Evolutionary conservation across 2,113 vertebrate species (phyloP), one percentile per base, ranked within the genome.

Genomic region (Oxyruncus cristatus): DNA sequence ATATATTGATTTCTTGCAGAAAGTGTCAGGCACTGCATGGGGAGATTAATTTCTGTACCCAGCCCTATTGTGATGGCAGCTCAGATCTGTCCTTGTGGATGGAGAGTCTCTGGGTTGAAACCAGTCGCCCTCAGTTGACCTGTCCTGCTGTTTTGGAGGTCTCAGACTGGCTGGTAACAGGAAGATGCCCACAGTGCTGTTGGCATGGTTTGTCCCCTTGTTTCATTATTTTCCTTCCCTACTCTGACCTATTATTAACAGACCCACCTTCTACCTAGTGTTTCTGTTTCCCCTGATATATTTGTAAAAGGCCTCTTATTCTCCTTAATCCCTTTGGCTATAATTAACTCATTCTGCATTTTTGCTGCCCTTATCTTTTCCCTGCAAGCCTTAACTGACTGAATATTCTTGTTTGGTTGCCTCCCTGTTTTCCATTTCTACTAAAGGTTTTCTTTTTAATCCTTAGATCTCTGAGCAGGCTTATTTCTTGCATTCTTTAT

Each of bases 321-420:
- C 79, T 88, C 89, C 95, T 94, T 96, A 95, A 97, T 97, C 95
- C 95, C 95, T 96, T 97, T 96, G 93, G 96, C 95, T 97, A 97
- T 97, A 97, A 97, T 97, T 97, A 97, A 95, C 97, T 96, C 92
- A 90, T 97, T 95, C 96, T 97, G 95, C 96, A 96, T 97, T 97
- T 97, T 97, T 95, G 85, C 95, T 96, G 92, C 84, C 97, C 97
- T 97, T 97, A 97, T 97, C 97, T 97, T 95, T 89, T 91, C 95
- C 95, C 92, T 97, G 92, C 96, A 97, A 97, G 92, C 86, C 86
- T 95, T 96, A 95, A 97, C 95, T 97, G 88, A 97, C 95, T 96
- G 93, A 95, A 96, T 97, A 96, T 97, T 97, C 97, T 96, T 97
- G 95, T 97, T 97, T 97, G 94, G 95, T 95, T 95, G 94, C 96